phyloP scores from a whole-genome alignment of 1,140 invertebrate genomes.

The Caenorhabditis tropicalis region DNA sequence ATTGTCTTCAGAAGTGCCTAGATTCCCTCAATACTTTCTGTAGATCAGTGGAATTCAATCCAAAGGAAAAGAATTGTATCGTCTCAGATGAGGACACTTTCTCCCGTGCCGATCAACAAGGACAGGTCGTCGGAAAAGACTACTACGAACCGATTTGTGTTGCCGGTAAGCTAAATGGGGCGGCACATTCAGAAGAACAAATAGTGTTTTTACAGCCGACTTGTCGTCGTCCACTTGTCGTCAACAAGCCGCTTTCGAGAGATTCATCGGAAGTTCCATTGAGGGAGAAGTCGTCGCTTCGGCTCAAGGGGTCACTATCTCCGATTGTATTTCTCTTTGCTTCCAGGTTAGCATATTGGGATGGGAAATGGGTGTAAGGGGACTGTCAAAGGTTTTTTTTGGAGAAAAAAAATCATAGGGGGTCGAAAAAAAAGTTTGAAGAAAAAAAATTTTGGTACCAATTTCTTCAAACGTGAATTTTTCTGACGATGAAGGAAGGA shows the following conservation, averaged over 20 bases:
- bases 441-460: too few species aligned
- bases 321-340: constrained; percentile 71
- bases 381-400: too few species aligned
- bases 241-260: constrained; percentile 71
- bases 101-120: constrained; percentile 72
- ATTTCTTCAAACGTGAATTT: too few species aligned
- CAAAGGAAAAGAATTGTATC: constrained; percentile 71
- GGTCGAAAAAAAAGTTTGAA: too few species aligned
- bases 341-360: constrained; percentile 55
- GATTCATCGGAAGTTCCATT: constrained; percentile 70
- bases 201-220: constrained; percentile 64
- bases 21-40: constrained; percentile 72
- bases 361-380: not conserved
- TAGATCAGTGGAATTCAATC: constrained; percentile 69
- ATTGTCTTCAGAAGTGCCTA: constrained; percentile 71
- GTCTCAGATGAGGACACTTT: constrained; percentile 72
- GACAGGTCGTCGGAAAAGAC: constrained; percentile 68
- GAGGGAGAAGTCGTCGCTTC: constrained; percentile 70
- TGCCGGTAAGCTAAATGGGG: constrained; percentile 61
- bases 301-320: constrained; percentile 71
- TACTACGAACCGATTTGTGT: constrained; percentile 72
- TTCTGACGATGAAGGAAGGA: too few species aligned
- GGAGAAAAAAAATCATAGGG: too few species aligned
- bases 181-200: not conserved
- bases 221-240: constrained; percentile 70